Conservation (phyloP, 2,888 invertebrate genomes). For the Dolichomitus sp. region DNA sequence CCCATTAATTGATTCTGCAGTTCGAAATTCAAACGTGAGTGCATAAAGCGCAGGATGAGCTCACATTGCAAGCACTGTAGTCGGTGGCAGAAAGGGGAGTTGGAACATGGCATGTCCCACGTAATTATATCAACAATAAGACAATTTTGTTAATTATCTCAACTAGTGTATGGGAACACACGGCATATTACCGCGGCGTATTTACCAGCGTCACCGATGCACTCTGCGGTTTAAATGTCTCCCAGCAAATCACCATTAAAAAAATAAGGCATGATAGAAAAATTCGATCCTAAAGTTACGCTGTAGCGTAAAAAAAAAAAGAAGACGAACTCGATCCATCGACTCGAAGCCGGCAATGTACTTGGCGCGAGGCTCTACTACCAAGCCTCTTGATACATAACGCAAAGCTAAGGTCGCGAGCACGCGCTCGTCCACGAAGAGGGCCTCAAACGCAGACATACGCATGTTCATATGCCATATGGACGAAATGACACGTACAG, state of each 20-base stretch:
- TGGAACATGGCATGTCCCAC: constrained; percentile 83
- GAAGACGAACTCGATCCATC: neutral
- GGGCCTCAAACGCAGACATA: constrained; percentile 50
- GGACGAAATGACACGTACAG: constrained; percentile 17
- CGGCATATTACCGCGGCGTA: constrained; percentile 78
- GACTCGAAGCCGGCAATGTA: neutral
- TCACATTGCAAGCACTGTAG: constrained; percentile 43
- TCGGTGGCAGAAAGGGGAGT: constrained; percentile 70
- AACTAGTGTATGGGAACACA: constrained; percentile 85
- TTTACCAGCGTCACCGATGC: constrained; percentile 55
- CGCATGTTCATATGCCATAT: constrained; percentile 6
- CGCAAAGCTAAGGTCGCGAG: constrained; percentile 63
- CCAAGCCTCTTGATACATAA: constrained; percentile 33
- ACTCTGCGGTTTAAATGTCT: constrained; percentile 55
- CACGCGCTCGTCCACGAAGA: constrained; percentile 61
- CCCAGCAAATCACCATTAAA: constrained; percentile 26
- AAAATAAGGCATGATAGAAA: neutral
- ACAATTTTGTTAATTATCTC: constrained; percentile 86
- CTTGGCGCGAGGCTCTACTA: constrained; percentile 4
- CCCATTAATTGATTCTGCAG: neutral
- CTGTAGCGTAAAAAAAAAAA: neutral
- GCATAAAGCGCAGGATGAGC: constrained; percentile 18
- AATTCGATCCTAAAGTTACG: constrained; percentile 3
- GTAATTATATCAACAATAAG: constrained; percentile 86
- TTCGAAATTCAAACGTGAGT: neutral